These are phyloP conservation scores for Aselliscus stoliczkanus DNA, from an alignment of 2,797 vertebrate genomes.

Conservation along the genomic window DNA sequence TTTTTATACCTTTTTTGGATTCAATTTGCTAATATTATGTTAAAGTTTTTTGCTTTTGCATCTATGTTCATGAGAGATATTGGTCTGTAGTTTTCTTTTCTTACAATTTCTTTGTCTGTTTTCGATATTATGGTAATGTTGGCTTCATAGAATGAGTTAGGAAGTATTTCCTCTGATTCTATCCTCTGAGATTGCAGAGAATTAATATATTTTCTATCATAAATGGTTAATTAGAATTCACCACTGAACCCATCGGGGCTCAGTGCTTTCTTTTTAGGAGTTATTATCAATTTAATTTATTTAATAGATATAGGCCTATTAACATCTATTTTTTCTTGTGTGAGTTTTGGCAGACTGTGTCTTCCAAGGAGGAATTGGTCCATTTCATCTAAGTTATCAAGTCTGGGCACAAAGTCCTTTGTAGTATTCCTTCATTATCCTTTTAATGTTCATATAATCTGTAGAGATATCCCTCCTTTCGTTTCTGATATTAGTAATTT, in stretches of 20 bases:
- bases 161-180: neutral
- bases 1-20: neutral
- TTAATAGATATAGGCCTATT: neutral
- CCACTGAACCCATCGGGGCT: neutral
- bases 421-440: neutral
- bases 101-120: neutral
- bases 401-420: neutral
- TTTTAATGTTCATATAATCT: neutral
- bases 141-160: neutral
- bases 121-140: neutral
- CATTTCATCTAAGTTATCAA: neutral
- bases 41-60: neutral
- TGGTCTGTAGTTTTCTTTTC: neutral
- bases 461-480: neutral
- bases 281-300: neutral
- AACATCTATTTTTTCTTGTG: neutral
- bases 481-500: neutral
- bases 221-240: neutral
- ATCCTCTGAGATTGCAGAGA: neutral
- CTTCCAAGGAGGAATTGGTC: neutral
- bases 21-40: neutral
- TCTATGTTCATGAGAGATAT: neutral
- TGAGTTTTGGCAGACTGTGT: neutral
- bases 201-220: neutral
- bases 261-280: neutral